Conservation (phyloP, 1,140 invertebrate genomes). For the Macrotrachela quadricornifera region DNA sequence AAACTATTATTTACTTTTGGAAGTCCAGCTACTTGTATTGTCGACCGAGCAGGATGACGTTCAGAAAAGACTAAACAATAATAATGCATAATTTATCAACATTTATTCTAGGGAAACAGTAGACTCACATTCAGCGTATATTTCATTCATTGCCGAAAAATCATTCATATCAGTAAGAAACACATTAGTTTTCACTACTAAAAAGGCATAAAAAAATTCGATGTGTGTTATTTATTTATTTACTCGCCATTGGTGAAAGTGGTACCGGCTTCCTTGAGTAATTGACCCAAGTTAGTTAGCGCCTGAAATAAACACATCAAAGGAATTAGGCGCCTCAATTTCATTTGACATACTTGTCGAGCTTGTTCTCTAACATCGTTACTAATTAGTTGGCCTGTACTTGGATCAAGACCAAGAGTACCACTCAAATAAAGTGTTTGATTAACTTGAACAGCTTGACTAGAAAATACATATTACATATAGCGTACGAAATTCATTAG, state of each 20-base stretch:
- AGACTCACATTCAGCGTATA: conserved; percentile 63
- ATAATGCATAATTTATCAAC: too few species aligned
- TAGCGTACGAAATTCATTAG: too few species aligned
- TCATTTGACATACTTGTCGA: too few species aligned
- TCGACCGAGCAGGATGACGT: conserved; percentile 50
- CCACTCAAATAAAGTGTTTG: conserved; percentile 65
- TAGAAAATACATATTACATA: too few species aligned
- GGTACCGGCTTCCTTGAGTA: conserved; percentile 48
- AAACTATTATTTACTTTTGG: too few species aligned
- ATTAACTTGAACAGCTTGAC: conserved; percentile 56
- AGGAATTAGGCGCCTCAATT: too few species aligned
- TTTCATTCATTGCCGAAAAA: conserved; percentile 52
- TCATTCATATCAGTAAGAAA: conserved; percentile 56
- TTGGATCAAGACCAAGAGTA: conserved; percentile 50
- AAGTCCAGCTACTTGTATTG: conserved; percentile 47
- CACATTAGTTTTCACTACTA: conserved; percentile 64
- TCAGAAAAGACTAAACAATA: conserved; percentile 50
- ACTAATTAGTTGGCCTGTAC: conserved; percentile 41
- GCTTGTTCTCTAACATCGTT: conserved; percentile 50
- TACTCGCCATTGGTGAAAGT: conserved; percentile 45
- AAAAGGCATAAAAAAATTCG: too few species aligned
- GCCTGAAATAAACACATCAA: too few species aligned
- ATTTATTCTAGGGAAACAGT: too few species aligned
- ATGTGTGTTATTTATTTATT: too few species aligned
- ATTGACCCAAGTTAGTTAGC: conserved; percentile 49